Conservation (phyloP, 1,140 invertebrate species). For the Sipha flava region DNA sequence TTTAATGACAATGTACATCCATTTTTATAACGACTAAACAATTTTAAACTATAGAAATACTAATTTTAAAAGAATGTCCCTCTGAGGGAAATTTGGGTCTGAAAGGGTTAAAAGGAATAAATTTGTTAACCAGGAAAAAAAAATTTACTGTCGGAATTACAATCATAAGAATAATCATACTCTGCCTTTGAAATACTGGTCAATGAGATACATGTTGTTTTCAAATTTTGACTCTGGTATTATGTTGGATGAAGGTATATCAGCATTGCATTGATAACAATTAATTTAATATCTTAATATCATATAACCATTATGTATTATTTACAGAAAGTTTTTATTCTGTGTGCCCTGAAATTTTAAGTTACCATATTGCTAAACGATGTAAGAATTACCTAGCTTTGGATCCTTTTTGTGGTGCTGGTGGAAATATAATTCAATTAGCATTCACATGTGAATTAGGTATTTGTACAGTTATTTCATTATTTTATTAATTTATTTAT, state of each 20-base stretch:
- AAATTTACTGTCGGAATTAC: too few species aligned
- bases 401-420: conserved; percentile 95
- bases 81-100: too few species aligned
- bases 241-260: not conserved
- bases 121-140: too few species aligned
- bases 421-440: conserved; percentile 96
- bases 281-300: not conserved
- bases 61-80: too few species aligned
- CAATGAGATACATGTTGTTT: not conserved
- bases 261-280: not conserved
- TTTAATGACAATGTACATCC: too few species aligned
- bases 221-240: not conserved
- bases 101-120: too few species aligned
- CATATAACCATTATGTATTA: not conserved
- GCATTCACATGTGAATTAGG: conserved; percentile 76
- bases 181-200: conserved; percentile 4
- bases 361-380: conserved; percentile 76
- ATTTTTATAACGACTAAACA: too few species aligned
- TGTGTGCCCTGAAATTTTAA: conserved; percentile 92
- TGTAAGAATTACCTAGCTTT: conserved; percentile 69
- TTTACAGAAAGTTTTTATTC: conserved; percentile 51
- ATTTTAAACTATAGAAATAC: too few species aligned
- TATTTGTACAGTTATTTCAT: conserved; percentile 43
- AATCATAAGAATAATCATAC: too few species aligned
- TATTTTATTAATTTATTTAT: not conserved